Base-by-base conservation (phyloP, 2,113 vertebrate species). In the Rhynchopsitta pachyrhyncha region DNA sequence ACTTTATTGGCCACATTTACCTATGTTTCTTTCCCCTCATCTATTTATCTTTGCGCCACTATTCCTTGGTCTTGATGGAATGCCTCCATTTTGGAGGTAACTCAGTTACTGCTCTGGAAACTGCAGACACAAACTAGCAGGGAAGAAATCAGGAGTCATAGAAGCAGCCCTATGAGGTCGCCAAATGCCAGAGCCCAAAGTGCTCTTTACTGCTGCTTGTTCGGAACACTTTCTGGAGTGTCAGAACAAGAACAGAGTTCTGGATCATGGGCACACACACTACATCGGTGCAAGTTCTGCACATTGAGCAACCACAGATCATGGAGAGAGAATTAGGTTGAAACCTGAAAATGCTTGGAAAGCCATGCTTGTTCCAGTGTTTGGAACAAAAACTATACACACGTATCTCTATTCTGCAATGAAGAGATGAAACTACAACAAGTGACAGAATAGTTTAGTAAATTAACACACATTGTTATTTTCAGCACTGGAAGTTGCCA, bases 181-280 rank as follows among this genome's bases (percentile, higher is more conserved):
- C 31, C 53, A 93, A 74, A 80, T 24, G 55, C 37, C 85, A 93
- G 35, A 82, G 31, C 4, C 23, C 37, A 44, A 44, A 74, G 49
- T 20, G 22, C 27, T 92, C 85, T 80, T 82, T 37, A 74, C 3
- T 77, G n/a, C 25, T 83, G 46, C 15, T 69, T 74, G 9, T 69
- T 39, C 67, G 49, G 87, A 88, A 92, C 5, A 15, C 22, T 77
- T 74, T 52, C 53, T 9, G 25, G 41, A 12, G 41, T 6, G 13
- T 46, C 68, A 70, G 41, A 93, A 87, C 0, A 4, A 69, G 44
- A 70, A 57, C 28, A 86, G 82, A 68, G 68, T 44, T 71, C 12
- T 35, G 52, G 47, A 87, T 86, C 62, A 82, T 0, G 1, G 8
- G 57, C 25, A 64, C 0, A 0, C 0, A 0, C n/a, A 16, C 47